phyloP scores from a whole-genome alignment of 37 sponge, comb jelly and placozoan genomes.

The Petrosia ficiformis region DNA sequence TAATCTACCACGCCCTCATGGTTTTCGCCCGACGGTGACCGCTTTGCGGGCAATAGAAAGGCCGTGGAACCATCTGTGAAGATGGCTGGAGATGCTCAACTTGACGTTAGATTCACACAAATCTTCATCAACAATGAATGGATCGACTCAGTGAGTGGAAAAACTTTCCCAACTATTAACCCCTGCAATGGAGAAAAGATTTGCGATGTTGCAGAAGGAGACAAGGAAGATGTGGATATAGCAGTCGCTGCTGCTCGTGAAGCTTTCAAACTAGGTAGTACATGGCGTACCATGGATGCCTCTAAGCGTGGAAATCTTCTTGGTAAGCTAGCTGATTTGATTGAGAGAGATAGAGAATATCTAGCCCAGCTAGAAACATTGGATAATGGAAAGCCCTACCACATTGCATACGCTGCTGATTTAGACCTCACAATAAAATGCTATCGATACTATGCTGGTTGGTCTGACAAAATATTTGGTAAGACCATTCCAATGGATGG shows the following conservation, averaged over 20 bases:
- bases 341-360: constrained; percentile 90
- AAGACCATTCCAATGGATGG: constrained; percentile 96
- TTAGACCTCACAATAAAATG: constrained; percentile 53
- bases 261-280: constrained; percentile 84
- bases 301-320: constrained; percentile 85
- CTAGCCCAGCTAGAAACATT: constrained; percentile 87
- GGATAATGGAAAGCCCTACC: constrained; percentile 94
- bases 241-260: constrained; percentile 91
- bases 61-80: constrained; percentile 31
- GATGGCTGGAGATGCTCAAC: constrained; percentile 19
- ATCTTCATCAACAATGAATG: constrained; percentile 98
- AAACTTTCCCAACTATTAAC: constrained; percentile 89
- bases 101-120: constrained; percentile 81
- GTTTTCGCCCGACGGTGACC: too few relatives aligned
- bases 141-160: constrained; percentile 82
- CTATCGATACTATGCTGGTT: constrained; percentile 94
- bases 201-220: constrained; percentile 93
- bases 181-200: too few relatives aligned
- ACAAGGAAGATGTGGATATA: constrained; percentile 94
- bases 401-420: constrained; percentile 60
- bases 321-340: constrained; percentile 84
- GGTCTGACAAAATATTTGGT: constrained; percentile 97
- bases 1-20: too few relatives aligned
- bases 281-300: constrained; percentile 95
- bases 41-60: too few relatives aligned